A percentile compares a stretch with the other conserved stretches of the same genome.
phyloP scores from a whole-genome alignment of 1,140 invertebrate species.

The Ips typographus region DNA sequence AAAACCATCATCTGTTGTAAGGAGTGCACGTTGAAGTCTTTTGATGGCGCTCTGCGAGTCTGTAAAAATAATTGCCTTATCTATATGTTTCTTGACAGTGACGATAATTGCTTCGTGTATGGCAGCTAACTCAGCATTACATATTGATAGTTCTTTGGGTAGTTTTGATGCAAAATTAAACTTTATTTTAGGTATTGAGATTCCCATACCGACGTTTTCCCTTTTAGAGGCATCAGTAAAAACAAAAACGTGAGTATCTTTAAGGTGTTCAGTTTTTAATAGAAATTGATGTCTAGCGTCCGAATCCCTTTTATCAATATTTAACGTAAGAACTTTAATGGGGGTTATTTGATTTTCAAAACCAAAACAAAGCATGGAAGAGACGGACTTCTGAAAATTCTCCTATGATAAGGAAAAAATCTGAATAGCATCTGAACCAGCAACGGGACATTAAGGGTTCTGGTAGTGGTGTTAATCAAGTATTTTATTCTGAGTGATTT shows the following conservation, averaged over 20 bases:
- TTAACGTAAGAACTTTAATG: background rate
- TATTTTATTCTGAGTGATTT: no score
- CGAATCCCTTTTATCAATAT: background rate
- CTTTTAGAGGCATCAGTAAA: conserved; percentile 17
- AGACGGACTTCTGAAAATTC: no score
- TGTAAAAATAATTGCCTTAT: conserved; percentile 7
- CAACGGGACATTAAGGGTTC: no score
- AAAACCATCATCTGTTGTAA: background rate
- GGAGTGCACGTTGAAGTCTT: background rate
- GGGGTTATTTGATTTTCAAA: background rate
- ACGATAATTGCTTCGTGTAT: conserved; percentile 9
- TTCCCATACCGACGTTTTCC: conserved; percentile 9
- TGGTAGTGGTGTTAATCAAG: no score
- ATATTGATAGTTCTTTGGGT: conserved; percentile 2
- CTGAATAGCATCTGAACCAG: no score
- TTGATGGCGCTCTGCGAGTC: conserved; percentile 5
- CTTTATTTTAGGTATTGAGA: conserved; percentile 9
- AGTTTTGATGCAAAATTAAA: conserved; percentile 20
- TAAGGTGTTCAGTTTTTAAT: background rate
- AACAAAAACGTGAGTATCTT: conserved; percentile 1
- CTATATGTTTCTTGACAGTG: background rate
- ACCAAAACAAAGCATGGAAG: background rate
- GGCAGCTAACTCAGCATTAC: conserved; percentile 6
- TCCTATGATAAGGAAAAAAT: no score
- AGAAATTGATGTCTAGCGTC: background rate